phyloP scores from a whole-genome alignment of 2,797 vertebrate genomes.

The Micromesistius poutassou region DNA sequence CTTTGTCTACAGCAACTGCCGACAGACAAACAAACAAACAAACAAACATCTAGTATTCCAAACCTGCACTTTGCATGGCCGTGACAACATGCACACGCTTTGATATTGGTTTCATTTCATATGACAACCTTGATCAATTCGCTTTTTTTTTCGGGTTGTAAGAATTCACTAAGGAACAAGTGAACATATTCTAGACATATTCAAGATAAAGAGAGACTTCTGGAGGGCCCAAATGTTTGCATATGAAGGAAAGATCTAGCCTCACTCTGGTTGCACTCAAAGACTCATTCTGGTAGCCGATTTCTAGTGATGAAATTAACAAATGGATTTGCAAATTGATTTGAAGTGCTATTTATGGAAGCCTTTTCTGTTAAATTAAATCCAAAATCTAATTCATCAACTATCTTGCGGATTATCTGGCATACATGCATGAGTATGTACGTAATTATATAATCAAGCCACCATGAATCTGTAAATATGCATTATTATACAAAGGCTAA shows the following conservation, averaged over 20 bases:
- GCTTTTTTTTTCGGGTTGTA: background rate
- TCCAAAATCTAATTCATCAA: background rate
- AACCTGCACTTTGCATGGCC: background rate
- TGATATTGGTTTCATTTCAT: too few species aligned
- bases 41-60: background rate
- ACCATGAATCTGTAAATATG: constrained; percentile 47
- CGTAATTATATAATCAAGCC: constrained; percentile 5
- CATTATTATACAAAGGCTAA: constrained; percentile 45
- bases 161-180: background rate
- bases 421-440: background rate
- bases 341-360: too few species aligned
- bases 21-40: constrained; percentile 4
- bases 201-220: background rate
- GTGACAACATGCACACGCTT: background rate
- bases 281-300: too few species aligned
- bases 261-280: too few species aligned
- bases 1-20: constrained; percentile 56
- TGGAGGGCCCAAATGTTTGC: background rate
- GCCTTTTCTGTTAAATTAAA: background rate
- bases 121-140: background rate
- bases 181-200: background rate
- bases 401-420: background rate
- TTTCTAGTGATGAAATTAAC: background rate
- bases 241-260: background rate
- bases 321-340: too few species aligned